phyloP scores from a whole-genome alignment of 2,888 invertebrate species.

The Hipparchia semele region DNA sequence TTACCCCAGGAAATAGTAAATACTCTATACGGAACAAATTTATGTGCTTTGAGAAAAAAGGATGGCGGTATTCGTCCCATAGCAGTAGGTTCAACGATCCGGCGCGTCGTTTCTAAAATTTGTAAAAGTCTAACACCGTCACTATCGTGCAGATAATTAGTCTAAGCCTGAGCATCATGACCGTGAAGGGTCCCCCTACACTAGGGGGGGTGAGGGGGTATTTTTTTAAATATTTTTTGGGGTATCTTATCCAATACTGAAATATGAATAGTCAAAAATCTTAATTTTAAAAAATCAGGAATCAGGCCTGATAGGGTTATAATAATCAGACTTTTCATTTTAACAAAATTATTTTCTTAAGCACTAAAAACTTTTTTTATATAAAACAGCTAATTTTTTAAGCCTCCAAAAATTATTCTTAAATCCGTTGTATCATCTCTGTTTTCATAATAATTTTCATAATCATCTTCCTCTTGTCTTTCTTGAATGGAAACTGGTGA shows the following conservation, averaged over 20 bases:
- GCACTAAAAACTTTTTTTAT: too few relatives aligned
- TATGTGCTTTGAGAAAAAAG: too few relatives aligned
- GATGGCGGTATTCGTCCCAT: too few relatives aligned
- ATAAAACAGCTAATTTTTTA: too few relatives aligned
- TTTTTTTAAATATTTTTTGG: background rate
- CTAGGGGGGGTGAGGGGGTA: background rate
- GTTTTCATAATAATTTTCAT: conserved; percentile 1
- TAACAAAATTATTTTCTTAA: too few relatives aligned
- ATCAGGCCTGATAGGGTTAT: conserved; percentile 21
- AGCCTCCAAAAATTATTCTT: background rate
- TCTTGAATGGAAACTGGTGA: conserved; percentile 2
- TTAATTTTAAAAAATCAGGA: conserved; percentile 20
- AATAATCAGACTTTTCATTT: too few relatives aligned
- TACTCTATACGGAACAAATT: too few relatives aligned
- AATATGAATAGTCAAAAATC: conserved; percentile 4
- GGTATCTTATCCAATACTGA: background rate
- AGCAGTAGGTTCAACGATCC: too few relatives aligned
- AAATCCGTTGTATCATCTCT: conserved; percentile 6
- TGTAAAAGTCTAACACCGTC: conserved; percentile 1
- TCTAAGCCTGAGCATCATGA: conserved; percentile 4
- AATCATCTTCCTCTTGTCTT: conserved; percentile 2
- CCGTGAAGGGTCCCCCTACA: conserved; percentile 6
- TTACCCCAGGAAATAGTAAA: too few relatives aligned
- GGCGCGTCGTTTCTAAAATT: too few relatives aligned
- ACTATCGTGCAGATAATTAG: conserved; percentile 10